phyloP scores from a whole-genome alignment of 2,113 vertebrate genomes.

The Falcunculus frontatus region DNA sequence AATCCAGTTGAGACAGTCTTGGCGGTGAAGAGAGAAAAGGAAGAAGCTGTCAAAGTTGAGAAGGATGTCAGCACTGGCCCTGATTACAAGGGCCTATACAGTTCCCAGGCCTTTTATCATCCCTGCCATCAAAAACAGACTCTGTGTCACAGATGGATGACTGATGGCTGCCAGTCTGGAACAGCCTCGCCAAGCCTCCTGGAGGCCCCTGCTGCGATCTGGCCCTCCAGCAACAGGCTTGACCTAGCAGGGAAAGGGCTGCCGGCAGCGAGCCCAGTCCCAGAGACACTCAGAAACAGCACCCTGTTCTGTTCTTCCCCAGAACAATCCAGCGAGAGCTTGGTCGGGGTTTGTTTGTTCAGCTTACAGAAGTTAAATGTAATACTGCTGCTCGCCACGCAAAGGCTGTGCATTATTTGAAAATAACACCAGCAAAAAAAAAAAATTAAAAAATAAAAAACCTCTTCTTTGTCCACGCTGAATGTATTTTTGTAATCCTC shows the following conservation, averaged over 20 bases:
- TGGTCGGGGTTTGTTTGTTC: constrained; percentile 61
- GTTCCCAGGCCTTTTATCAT: constrained; percentile 93
- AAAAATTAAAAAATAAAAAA: neutral
- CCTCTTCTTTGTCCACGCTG: neutral
- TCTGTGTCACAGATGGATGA: constrained; percentile 73
- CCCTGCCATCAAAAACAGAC: constrained; percentile 79
- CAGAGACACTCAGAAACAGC: constrained; percentile 74
- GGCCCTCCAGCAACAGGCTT: constrained; percentile 66
- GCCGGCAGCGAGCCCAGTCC: constrained; percentile 73
- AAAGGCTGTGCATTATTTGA: constrained; percentile 4
- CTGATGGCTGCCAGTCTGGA: constrained; percentile 84
- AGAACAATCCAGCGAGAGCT: constrained; percentile 31
- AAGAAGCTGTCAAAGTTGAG: constrained; percentile 94
- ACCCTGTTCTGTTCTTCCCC: constrained; percentile 47
- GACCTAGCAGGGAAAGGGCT: constrained; percentile 73
- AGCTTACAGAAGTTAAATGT: constrained; percentile 50
- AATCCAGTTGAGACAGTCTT: constrained; percentile 76
- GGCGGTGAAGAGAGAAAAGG: constrained; percentile 86
- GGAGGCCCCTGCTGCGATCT: constrained; percentile 69
- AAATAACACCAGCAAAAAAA: neutral
- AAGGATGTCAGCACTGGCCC: constrained; percentile 95
- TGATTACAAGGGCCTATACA: constrained; percentile 90
- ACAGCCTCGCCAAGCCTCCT: constrained; percentile 59
- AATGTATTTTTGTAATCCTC: neutral
- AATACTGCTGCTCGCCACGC: constrained; percentile 38